phyloP scores from a whole-genome alignment of 2,888 invertebrate genomes.

The Ormyrus thymus region DNA sequence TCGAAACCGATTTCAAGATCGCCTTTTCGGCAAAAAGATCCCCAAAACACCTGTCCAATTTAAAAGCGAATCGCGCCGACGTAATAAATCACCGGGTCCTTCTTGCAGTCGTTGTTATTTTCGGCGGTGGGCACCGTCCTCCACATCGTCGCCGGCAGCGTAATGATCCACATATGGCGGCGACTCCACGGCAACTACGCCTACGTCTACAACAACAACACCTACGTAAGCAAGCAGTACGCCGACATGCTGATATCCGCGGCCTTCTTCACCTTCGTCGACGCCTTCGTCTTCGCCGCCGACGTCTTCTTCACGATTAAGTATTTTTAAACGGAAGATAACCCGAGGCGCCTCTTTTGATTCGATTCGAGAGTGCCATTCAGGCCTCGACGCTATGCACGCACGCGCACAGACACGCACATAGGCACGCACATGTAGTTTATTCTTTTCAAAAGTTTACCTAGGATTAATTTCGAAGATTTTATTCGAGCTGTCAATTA shows the following conservation, averaged over 20 bases:
- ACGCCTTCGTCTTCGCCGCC: conserved; percentile 79
- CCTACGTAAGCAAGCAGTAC: conserved; percentile 81
- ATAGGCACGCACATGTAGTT: not conserved
- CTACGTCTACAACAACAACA: conserved; percentile 74
- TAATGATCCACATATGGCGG: conserved; percentile 78
- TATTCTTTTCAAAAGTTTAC: not conserved
- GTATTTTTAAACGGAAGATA: conserved; percentile 61
- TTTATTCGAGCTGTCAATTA: not conserved
- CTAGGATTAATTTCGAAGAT: conserved; percentile 4
- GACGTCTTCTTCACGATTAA: conserved; percentile 81
- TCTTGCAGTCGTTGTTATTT: conserved; percentile 78
- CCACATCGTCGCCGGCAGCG: conserved; percentile 81
- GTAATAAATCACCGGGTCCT: no score
- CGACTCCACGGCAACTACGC: conserved; percentile 67
- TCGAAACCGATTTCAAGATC: no score
- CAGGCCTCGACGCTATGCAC: conserved; percentile 12
- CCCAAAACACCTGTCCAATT: no score
- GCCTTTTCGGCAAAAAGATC: no score
- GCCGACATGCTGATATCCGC: conserved; percentile 82
- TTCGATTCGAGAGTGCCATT: conserved; percentile 33
- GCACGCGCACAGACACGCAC: conserved; percentile 7
- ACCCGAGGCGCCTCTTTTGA: conserved; percentile 2
- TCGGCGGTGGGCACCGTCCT: conserved; percentile 79
- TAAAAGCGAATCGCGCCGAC: no score
- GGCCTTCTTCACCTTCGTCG: conserved; percentile 80